Base-by-base conservation (phyloP, 2,797 vertebrate species). In the Eurystomus glaucurus region DNA sequence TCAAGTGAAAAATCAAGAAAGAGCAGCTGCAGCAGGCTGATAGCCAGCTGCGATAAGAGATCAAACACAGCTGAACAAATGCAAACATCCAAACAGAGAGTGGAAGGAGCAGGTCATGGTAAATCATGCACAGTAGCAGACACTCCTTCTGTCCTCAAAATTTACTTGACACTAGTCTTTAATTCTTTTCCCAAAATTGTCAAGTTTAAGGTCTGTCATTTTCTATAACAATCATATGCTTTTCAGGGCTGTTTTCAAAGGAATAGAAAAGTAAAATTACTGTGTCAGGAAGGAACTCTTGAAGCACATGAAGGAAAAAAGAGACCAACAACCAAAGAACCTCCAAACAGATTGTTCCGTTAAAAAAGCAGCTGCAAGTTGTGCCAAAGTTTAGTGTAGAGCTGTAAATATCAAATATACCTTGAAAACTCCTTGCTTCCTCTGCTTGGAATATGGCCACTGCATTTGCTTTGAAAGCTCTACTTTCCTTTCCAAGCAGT, bases 401-500 rank as follows among this genome's bases (percentile, higher is more conserved):
- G 31, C 22, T 91, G n/a, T 92, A 95, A 96, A 84, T 77, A 54
- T 62, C n/a, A 77, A 78, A 45, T 65, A 41, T 55, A 91, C 52
- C 81, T 90, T 68, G 77, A 96, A 91, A 89, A n/a, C 14, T 82
- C 57, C 25, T 83, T 83, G n/a, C 71, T 96, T 94, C 74, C 66
- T 89, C 81, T 90, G 35, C 45, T 57, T 92, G 94, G 92, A 96
- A 81, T 23, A 41, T 7, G 17, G 76, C 76, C 85, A 88, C 64
- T 61, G 33, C 23, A 58, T 93, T 90, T 85, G 68, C 69, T 96
- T 81, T 96, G 88, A 84, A 95, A 52, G 23, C 12, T 88, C 88
- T 96, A 41, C 39, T 96, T 97, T 96, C 68, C 48, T 95, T 97
- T 97, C 78, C 80, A 93, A 97, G 78, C n/a, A 55, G 18, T 87